Evolutionary conservation across 2,113 vertebrate genomes (phyloP), one percentile per base, ranked within the genome.

Genomic region (Menura novaehollandiae): DNA sequence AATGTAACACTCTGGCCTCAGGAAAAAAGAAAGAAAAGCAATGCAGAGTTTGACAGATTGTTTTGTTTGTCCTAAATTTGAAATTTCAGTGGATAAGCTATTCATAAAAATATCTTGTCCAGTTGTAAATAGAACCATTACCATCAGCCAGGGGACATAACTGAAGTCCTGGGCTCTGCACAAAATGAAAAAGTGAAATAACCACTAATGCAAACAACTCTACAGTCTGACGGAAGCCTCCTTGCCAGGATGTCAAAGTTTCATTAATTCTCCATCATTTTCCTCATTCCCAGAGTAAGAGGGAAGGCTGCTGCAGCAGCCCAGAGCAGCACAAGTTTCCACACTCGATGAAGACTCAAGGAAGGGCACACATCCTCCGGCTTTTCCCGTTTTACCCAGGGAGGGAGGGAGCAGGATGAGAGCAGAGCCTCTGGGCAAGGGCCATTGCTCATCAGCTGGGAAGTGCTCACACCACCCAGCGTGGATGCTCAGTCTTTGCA

Each of bases 361-460:
- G 63, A 75, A 41, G 44, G 27, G 13, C 24, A 64, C 26, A 15
- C 21, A 19, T 44, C 15, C 58, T 17, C 9, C 13, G 83, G 41
- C 10, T 76, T 67, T 18, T 52, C 46, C 17, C 4, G 1, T 21
- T 20, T 32, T 5, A 7, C 26, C 39, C 11, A 1, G 10, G 13
- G 24, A 55, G 22, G 23, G 60, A 10, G 37, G 72, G 35, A 74
- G 69, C 41, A n/a, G 77, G 56, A 16, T 43, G 33, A 30, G 53
- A 75, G 53, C 53, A 75, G 33, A 86, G 37, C 46, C 53, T 11
- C 32, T 7, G 32, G 75, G 8, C 7, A 17, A 33, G 44, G 7
- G 2, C 10, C 2, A 1, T 12, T 9, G 13, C 18, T 9, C 11
- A 0, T 30, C 63, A 72, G 63, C 53, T 67, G 49, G 27, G n/a